Base-by-base conservation (phyloP, 2,888 invertebrate species). In the Eupsilia transversa region DNA sequence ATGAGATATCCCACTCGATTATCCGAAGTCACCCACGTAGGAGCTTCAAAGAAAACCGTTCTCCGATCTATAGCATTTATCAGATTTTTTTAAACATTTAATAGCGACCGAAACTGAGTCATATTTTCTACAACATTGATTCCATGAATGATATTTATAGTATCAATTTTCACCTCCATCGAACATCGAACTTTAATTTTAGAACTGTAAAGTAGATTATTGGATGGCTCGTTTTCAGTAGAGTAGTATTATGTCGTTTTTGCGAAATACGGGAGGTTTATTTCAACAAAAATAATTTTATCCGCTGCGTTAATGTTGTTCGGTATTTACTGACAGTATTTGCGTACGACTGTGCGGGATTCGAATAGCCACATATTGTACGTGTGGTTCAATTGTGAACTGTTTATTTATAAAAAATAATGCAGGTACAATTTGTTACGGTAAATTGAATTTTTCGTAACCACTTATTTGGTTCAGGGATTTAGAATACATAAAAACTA, bases 281-380 rank as follows among this genome's bases (percentile, higher is more conserved):
- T 83, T 86, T 79, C 82, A 68, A 84, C 82, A 86, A 84, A 85
- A 85, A 85, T 86, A 84, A 86, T 86, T 85, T 86, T 78, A 86
- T 86, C 52, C 76, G 27, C 33, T 49, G 77, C 86, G 79, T 85
- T 85, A 86, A 85, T 85, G 72, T 68, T 86, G 80, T 80, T 75
- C 79, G 72, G 80, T 76, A 74, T 84, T 84, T 77, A 80, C 80
- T n/a, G 79, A 61, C 74, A 74, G 83, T 81, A 85, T 86, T 85
- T 79, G 85, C 76, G 76, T 85, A 63, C 73, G 79, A 66, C 64
- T 69, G 80, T 83, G 78, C 78, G 81, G 83, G 81, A 83, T 83
- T 76, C 77, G 70, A 71, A 74, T 63, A 57, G 70, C 84, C 81
- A 81, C 86, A 81, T 72, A 79, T 74, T 73, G 85, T 75, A 77